Conservation (phyloP, 2,113 vertebrate genomes). For the Burhinus oedicnemus region DNA sequence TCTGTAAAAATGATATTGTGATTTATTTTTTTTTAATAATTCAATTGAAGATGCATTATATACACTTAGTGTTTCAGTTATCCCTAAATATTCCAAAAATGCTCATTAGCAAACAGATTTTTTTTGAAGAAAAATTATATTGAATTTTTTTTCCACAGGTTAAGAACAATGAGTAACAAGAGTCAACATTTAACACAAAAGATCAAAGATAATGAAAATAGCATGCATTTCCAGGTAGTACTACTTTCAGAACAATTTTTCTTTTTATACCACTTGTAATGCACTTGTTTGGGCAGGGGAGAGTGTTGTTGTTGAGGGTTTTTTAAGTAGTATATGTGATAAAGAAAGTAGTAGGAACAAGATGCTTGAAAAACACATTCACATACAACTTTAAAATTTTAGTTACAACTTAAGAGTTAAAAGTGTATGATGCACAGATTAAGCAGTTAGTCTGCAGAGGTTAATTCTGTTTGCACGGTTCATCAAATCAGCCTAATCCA, state of each 20-base stretch:
- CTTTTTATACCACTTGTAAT: neutral
- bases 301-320: neutral
- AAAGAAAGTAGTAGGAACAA: neutral
- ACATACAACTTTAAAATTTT: neutral
- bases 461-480: constrained; percentile 52
- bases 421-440: neutral
- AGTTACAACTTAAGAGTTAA: neutral
- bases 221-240: neutral
- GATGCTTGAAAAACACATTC: neutral
- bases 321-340: neutral
- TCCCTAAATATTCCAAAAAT: neutral
- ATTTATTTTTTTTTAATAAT: neutral
- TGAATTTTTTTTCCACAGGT: neutral
- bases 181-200: neutral
- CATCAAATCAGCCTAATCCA: constrained; percentile 45
- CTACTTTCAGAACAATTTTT: neutral
- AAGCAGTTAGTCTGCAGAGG: neutral
- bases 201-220: neutral
- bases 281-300: neutral
- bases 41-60: neutral
- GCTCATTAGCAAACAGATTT: neutral
- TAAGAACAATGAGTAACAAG: neutral
- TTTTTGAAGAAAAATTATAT: neutral
- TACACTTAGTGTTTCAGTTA: neutral
- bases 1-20: neutral